Conservation (phyloP, 2,888 invertebrate genomes). For the Priocnemis perturbator region DNA sequence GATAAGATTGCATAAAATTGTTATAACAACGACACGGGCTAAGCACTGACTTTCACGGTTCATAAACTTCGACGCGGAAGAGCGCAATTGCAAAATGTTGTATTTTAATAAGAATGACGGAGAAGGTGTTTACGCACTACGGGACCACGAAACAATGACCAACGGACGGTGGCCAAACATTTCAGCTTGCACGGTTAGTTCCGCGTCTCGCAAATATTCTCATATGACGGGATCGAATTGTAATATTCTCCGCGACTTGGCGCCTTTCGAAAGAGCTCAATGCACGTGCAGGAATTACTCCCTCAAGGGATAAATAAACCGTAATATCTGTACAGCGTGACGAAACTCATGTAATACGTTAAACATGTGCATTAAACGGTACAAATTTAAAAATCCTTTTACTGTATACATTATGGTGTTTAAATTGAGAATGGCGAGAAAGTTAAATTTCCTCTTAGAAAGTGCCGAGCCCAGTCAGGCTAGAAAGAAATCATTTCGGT, state of each 20-base stretch:
- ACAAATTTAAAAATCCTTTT: not conserved
- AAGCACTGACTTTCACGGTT: too few relatives aligned
- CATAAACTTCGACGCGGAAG: too few relatives aligned
- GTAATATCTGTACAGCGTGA: too few relatives aligned
- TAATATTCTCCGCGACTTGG: too few relatives aligned
- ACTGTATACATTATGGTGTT: conserved; percentile 17
- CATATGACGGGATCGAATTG: not conserved
- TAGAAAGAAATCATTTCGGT: not conserved
- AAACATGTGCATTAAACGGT: not conserved
- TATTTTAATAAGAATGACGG: conserved; percentile 29
- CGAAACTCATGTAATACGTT: not conserved
- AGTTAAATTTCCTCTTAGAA: conserved; percentile 22
- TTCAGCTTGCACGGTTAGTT: conserved; percentile 3
- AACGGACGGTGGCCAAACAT: conserved; percentile 27
- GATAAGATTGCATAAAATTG: too few relatives aligned
- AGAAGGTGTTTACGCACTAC: conserved; percentile 6
- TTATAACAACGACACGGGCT: too few relatives aligned
- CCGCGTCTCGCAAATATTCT: not conserved
- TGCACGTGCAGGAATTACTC: too few relatives aligned
- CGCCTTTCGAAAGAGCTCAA: too few relatives aligned
- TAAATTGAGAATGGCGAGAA: conserved; percentile 12
- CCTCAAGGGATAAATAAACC: too few relatives aligned
- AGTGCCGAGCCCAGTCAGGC: not conserved
- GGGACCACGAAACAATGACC: conserved; percentile 20
- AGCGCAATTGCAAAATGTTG: too few relatives aligned